Evolutionary conservation across 2,888 invertebrate genomes (phyloP), one percentile per base, ranked within the genome.

Genomic region (Hesperia comma): DNA sequence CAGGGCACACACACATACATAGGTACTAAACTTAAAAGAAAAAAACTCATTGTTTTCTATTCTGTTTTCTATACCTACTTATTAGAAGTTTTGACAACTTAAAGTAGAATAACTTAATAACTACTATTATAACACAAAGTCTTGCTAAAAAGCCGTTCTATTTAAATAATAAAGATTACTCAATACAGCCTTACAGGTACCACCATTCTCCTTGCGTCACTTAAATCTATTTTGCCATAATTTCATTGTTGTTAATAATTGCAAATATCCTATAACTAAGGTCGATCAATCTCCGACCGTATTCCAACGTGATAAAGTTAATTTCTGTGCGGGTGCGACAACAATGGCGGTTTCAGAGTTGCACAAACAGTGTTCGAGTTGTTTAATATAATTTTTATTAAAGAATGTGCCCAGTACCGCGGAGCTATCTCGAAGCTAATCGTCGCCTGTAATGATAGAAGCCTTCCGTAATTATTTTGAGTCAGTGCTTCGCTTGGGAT

Each of bases 371-470:
- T 75, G 83, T 75, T 80, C 80, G 82, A 81, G 82, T 87, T 87
- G 81, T 86, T 88, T 90, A 89, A 88, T 88, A 88, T 84, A 87
- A 87, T 88, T 89, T 89, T 89, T 89, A 88, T 88, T 87, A 88
- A 88, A 85, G 84, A 83, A 88, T 80, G 85, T 80, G 87, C 79
- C 83, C 88, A 87, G 85, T 86, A 86, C 78, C 84, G 87, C 86
- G 87, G 55, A 79, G 82, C 88, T 91, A 92, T 92, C 92, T 86
- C 68, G 64, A 68, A 75, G 79, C 84, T 89, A 90, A 91, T 92
- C 91, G 90, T 92, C 92, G 84, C 87, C 86, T 77, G 81, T 86
- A 86, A 86, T 91, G 85, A 87, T 86, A 85, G 86, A 83, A 82
- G 85, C 79, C 82, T 84, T 83, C 84, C 84, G 87, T 88, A 91